Evolutionary conservation across 1,140 invertebrate genomes (phyloP).

Genomic region (Brachionus rubens): DNA sequence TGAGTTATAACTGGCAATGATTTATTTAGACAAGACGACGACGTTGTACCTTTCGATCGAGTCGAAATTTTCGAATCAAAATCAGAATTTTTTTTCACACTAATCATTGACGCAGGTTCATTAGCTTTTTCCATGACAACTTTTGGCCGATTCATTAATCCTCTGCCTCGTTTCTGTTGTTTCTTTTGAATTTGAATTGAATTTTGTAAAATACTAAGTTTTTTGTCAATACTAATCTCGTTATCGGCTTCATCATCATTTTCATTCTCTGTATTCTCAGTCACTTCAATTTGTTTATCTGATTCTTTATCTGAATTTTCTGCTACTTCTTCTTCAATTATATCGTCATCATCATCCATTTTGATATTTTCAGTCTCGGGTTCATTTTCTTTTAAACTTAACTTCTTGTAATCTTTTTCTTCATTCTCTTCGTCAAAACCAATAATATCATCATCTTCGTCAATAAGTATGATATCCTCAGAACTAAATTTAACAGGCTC

Average conservation of each 20-base stretch:
- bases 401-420: not conserved
- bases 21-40: not conserved
- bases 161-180: not conserved
- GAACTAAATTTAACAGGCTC: not conserved
- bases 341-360: constrained; percentile 11
- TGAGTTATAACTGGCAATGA: not conserved
- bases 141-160: not conserved
- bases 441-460: constrained; percentile 31
- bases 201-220: not conserved
- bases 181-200: constrained; percentile 7
- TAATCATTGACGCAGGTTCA: constrained; percentile 7
- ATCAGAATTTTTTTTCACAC: constrained; percentile 6
- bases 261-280: too few species aligned
- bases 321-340: constrained; percentile 5
- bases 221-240: not conserved
- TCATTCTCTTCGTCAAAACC: constrained; percentile 7
- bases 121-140: constrained; percentile 15
- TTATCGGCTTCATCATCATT: not conserved
- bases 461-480: constrained; percentile 16
- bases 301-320: not conserved
- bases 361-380: not conserved
- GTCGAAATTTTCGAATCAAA: not conserved
- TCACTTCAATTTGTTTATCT: not conserved
- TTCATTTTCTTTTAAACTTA: not conserved
- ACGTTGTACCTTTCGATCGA: not conserved